These are phyloP conservation scores for Oligia fasciuncula DNA, from an alignment of 2,888 invertebrate species.

Conservation along the genomic window DNA sequence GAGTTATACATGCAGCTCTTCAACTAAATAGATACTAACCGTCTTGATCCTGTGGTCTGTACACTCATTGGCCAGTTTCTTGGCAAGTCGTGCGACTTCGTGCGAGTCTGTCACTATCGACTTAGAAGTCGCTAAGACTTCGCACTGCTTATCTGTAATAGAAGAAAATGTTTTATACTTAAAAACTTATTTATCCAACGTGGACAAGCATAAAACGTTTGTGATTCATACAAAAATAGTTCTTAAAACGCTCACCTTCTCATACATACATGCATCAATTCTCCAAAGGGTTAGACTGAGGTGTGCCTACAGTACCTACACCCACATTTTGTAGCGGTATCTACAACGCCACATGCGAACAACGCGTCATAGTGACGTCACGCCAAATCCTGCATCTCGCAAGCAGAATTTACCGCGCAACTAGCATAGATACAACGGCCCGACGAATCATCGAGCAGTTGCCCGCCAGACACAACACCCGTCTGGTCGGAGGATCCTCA, in stretches of 20 bases:
- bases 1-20: background rate
- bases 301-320: too few species aligned
- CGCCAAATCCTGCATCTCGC: too few species aligned
- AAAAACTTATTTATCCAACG: background rate
- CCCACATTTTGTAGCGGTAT: too few species aligned
- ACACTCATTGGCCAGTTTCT: slow-evolving; percentile 98
- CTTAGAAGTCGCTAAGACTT: slow-evolving; percentile 98
- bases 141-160: slow-evolving; percentile 94
- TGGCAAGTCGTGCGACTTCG: slow-evolving; percentile 98
- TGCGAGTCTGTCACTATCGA: slow-evolving; percentile 98
- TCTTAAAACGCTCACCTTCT: background rate
- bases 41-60: slow-evolving; percentile 99
- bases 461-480: too few species aligned
- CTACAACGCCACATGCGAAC: too few species aligned
- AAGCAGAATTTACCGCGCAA: too few species aligned
- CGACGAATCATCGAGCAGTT: too few species aligned
- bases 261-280: too few species aligned
- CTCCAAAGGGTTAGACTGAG: too few species aligned
- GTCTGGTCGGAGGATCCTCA: too few species aligned
- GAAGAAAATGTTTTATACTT: background rate
- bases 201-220: background rate
- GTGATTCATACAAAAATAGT: background rate
- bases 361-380: too few species aligned
- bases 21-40: slow-evolving; percentile 85
- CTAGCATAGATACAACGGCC: too few species aligned